phyloP scores from a whole-genome alignment of 2,888 invertebrate genomes.

The Hypomecis atomaria region DNA sequence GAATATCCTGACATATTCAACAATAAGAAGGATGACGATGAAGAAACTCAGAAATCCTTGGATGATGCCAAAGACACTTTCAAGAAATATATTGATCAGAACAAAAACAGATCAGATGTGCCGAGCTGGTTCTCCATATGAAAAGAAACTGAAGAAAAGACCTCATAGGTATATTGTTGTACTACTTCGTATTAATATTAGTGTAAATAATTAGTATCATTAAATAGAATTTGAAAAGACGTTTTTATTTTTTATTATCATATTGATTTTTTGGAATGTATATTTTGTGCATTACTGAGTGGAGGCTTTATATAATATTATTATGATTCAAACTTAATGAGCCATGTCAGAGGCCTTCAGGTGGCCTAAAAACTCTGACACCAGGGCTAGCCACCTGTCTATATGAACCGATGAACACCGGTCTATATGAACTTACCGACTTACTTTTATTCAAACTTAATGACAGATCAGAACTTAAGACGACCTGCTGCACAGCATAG shows the following conservation, averaged over 20 bases:
- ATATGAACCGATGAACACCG: no score
- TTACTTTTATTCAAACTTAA: no score
- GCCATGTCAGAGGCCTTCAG: no score
- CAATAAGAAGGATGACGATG: conserved; percentile 78
- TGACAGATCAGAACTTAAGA: no score
- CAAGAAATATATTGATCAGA: conserved; percentile 85
- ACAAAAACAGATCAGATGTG: conserved; percentile 88
- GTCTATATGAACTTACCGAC: no score
- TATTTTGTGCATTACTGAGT: no score
- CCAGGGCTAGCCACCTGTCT: no score
- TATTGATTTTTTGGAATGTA: background rate
- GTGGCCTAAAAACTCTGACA: no score
- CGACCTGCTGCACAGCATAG: no score
- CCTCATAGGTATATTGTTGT: no score
- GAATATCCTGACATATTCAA: conserved; percentile 90
- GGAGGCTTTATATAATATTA: no score
- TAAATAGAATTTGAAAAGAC: conserved; percentile 7
- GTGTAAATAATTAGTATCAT: conserved; percentile 18
- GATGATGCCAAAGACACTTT: conserved; percentile 86
- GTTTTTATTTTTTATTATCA: background rate
- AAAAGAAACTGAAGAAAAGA: background rate
- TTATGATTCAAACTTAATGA: no score
- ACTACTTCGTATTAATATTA: background rate
- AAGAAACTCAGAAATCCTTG: conserved; percentile 85
- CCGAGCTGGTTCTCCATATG: conserved; percentile 92